These are phyloP conservation scores for Microtus richardsoni DNA, from an alignment of 2,113 vertebrate species.

Conservation along the genomic window DNA sequence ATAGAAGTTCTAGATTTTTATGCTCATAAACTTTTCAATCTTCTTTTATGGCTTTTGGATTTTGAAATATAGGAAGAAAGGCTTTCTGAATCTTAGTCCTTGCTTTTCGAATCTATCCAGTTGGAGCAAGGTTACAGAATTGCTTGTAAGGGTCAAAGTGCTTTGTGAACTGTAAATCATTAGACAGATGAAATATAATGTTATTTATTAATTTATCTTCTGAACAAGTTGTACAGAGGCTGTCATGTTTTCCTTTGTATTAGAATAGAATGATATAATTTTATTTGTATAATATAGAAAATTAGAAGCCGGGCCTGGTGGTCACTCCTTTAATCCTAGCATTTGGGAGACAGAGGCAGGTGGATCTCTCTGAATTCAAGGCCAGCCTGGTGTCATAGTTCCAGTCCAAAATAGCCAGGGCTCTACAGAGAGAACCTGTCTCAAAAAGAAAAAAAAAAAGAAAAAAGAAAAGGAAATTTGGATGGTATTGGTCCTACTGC, in stretches of 20 bases:
- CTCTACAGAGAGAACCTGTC: neutral
- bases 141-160: conserved; percentile 71
- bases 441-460: neutral
- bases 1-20: conserved; percentile 44
- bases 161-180: conserved; percentile 76
- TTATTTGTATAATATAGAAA: conserved; percentile 38
- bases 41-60: conserved; percentile 62
- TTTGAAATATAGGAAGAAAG: conserved; percentile 62
- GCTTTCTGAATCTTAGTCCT: conserved; percentile 28
- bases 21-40: conserved; percentile 3
- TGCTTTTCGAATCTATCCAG: conserved; percentile 36
- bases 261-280: conserved; percentile 10
- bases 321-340: neutral
- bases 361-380: neutral
- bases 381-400: neutral
- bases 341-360: neutral
- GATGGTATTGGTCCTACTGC: conserved; percentile 19
- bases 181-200: conserved; percentile 66
- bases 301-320: neutral
- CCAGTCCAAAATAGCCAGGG: neutral
- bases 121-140: conserved; percentile 37
- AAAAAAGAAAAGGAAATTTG: neutral
- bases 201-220: conserved; percentile 73
- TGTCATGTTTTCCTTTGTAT: conserved; percentile 19
- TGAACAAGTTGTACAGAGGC: conserved; percentile 47